Conservation (phyloP, 2,888 invertebrate species). For the Anthophora plumipes region DNA sequence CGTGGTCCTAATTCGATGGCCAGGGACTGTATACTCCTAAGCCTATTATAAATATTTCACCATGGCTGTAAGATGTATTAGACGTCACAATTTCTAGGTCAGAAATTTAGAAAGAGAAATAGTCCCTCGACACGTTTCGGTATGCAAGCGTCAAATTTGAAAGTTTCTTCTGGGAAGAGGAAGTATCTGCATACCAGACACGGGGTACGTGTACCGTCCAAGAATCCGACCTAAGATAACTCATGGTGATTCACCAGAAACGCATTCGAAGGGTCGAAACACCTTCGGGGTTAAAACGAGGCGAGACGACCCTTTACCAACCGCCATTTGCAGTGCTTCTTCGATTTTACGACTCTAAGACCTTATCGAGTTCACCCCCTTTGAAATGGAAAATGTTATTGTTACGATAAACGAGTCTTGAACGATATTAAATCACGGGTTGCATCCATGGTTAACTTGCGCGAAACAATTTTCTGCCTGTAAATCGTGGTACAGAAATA, state of each 20-base stretch:
- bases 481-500: neutral
- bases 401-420: neutral
- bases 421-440: neutral
- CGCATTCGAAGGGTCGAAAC: constrained; percentile 51
- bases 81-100: neutral
- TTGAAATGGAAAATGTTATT: neutral
- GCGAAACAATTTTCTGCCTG: neutral
- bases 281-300: constrained; percentile 35
- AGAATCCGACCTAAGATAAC: constrained; percentile 55
- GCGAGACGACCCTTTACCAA: constrained; percentile 19
- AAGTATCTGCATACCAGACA: constrained; percentile 47
- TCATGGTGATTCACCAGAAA: constrained; percentile 63
- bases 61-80: too few relatives aligned
- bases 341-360: constrained; percentile 31
- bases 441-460: neutral
- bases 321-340: neutral
- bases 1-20: too few relatives aligned
- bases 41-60: too few relatives aligned
- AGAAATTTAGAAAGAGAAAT: neutral
- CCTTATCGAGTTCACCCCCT: neutral
- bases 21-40: too few relatives aligned
- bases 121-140: neutral
- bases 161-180: constrained; percentile 36
- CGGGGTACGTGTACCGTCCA: constrained; percentile 39
- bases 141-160: constrained; percentile 9